phyloP scores from a whole-genome alignment of 2,888 invertebrate genomes.

The Ptycholaimellus sp. region DNA sequence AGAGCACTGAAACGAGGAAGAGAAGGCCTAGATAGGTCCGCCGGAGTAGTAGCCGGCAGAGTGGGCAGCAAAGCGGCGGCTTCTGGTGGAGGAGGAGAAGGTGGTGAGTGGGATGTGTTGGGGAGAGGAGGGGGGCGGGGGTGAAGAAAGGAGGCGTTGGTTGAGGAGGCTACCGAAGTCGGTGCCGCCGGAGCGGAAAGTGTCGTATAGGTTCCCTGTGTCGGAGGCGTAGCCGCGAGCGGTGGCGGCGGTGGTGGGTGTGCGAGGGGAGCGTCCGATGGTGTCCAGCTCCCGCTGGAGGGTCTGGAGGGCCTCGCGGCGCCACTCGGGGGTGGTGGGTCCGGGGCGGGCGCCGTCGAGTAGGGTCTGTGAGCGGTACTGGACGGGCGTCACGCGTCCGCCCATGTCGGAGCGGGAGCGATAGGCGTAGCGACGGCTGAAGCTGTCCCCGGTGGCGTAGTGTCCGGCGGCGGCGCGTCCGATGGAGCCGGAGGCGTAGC shows the following conservation, averaged over 20 bases:
- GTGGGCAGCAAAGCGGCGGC: background rate
- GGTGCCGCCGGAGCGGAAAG: slow-evolving; percentile 12
- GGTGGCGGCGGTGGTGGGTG: slow-evolving; percentile 4
- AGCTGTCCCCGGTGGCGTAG: slow-evolving; percentile 13
- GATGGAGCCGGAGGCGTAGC: slow-evolving; percentile 17
- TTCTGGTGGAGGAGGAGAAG: too few relatives aligned
- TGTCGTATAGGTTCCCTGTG: slow-evolving; percentile 18
- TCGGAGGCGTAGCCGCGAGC: slow-evolving; percentile 13
- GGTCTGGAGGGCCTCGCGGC: slow-evolving; percentile 21
- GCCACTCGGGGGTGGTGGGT: slow-evolving; percentile 20
- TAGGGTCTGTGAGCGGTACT: slow-evolving; percentile 22
- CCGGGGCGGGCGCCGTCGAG: slow-evolving; percentile 24
- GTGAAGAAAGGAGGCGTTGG: too few relatives aligned
- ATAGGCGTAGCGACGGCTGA: slow-evolving; percentile 21
- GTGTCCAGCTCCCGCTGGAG: slow-evolving; percentile 24
- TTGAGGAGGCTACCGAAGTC: slow-evolving; percentile 19
- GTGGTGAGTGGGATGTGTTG: too few relatives aligned
- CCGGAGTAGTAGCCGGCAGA: background rate
- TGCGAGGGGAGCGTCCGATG: slow-evolving; percentile 17
- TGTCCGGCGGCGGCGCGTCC: slow-evolving; percentile 12
- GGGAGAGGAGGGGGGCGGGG: too few relatives aligned
- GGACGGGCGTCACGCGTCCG: slow-evolving; percentile 13
- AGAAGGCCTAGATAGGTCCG: background rate
- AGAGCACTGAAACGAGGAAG: background rate
- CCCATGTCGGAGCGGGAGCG: slow-evolving; percentile 20